Evolutionary conservation across 2,888 invertebrate species (phyloP).

Genomic region (Aspidiotus destructor): DNA sequence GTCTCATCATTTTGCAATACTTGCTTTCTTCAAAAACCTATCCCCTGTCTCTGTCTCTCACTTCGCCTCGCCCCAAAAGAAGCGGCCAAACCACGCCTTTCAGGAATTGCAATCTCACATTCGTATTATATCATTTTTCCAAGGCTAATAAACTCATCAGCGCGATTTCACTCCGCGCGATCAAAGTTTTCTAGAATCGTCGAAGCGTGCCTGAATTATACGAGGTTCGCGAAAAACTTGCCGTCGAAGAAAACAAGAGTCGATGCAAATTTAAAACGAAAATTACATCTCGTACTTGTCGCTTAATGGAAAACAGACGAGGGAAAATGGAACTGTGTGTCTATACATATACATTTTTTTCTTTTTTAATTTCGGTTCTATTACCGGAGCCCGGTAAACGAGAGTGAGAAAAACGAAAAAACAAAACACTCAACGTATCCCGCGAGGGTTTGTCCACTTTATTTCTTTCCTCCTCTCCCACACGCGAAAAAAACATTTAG

Average conservation of each 20-base stretch:
- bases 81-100: too few species aligned
- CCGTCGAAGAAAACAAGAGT: neutral
- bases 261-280: neutral
- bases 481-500: constrained; percentile 12
- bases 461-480: neutral
- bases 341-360: neutral
- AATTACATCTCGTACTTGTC: constrained; percentile 7
- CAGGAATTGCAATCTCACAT: too few species aligned
- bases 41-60: too few species aligned
- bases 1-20: too few species aligned
- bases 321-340: constrained; percentile 3
- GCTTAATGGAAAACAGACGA: constrained; percentile 7
- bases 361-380: constrained; percentile 6
- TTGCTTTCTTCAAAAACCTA: too few species aligned
- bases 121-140: too few species aligned
- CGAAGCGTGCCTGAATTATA: too few species aligned
- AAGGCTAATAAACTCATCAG: too few species aligned
- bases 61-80: too few species aligned
- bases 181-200: too few species aligned
- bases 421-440: constrained; percentile 12
- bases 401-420: constrained; percentile 1
- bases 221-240: too few species aligned
- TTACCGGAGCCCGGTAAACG: neutral
- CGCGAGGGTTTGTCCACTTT: constrained; percentile 11
- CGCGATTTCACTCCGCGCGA: too few species aligned